Evolutionary conservation across 2,888 invertebrate species (phyloP), one percentile per base, ranked within the genome.

Genomic region (Leucophenga montana): DNA sequence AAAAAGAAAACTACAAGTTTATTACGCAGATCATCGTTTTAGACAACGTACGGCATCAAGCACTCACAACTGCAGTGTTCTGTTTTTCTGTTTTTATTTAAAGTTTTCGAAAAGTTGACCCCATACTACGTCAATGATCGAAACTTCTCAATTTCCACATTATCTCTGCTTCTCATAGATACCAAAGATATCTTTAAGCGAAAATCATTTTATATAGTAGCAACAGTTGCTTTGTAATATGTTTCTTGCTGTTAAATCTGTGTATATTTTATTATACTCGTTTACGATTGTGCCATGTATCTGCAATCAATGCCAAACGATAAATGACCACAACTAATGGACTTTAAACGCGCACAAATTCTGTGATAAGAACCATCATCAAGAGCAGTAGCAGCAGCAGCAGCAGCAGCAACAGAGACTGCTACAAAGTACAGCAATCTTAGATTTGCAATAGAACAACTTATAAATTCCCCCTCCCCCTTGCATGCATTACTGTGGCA

Each of bases 281-380:
- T 8, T 11, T 11, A 39, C 39, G 39, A 39, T 39, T 39, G 50
- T 59, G 59, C n/a, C 39, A 39, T 39, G 39, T 62, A 46, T 20
- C 62, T 64, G 48, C 33, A 64, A 64, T 64, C 62, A 64, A 64
- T 64, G 62, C 62, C 46, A 64, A 64, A 64, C 62, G 62, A 64
- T 64, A 48, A 44, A 61, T 69, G 75, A 69, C 73, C 76, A 72
- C 71, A 74, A 71, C 74, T 64, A 78, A 79, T 75, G 73, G 71
- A 72, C 72, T 74, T 54, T 68, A 76, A 71, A 69, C 44, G 68
- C 68, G 61, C 65, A 61, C 62, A 70, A 72, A 70, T 69, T 72
- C 67, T 71, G 68, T 74, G 75, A 76, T 76, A 74, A 76, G 75
- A 73, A 68, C 57, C 65, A 57, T 65, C 44, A 67, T 67, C 53